Conservation (phyloP, 2,888 invertebrate genomes). For the Mythimna lalbum region DNA sequence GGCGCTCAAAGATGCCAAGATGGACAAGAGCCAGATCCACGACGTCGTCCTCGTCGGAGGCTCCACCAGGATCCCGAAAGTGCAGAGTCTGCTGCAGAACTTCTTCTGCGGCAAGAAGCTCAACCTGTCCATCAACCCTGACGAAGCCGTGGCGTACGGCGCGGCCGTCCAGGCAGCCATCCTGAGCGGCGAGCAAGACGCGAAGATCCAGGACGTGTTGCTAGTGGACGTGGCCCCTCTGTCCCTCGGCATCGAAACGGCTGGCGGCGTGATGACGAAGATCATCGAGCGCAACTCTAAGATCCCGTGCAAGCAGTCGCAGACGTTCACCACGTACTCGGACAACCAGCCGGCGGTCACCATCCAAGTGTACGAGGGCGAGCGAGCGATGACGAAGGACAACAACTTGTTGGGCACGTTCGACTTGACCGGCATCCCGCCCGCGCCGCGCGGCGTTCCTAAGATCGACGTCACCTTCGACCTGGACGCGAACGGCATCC, state of each 20-base stretch:
- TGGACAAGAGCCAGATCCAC: slow-evolving; percentile 94
- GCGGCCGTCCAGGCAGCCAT: slow-evolving; percentile 94
- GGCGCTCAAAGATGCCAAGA: slow-evolving; percentile 94
- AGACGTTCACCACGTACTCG: slow-evolving; percentile 94
- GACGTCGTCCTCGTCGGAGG: slow-evolving; percentile 96
- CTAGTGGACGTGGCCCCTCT: slow-evolving; percentile 91
- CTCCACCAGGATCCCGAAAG: slow-evolving; percentile 95
- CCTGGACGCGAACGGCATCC: slow-evolving; percentile 94
- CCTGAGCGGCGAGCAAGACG: slow-evolving; percentile 93
- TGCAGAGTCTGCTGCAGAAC: slow-evolving; percentile 93
- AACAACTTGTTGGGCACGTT: slow-evolving; percentile 93
- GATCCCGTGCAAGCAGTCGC: slow-evolving; percentile 93
- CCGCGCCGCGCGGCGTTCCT: slow-evolving; percentile 92
- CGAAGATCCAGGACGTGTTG: slow-evolving; percentile 93
- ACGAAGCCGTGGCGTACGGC: slow-evolving; percentile 95
- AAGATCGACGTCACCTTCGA: slow-evolving; percentile 94
- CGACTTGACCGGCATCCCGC: slow-evolving; percentile 93
- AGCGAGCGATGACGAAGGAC: slow-evolving; percentile 95
- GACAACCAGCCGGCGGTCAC: slow-evolving; percentile 95
- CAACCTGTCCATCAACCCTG: slow-evolving; percentile 94
- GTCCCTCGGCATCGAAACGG: slow-evolving; percentile 94
- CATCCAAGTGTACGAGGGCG: slow-evolving; percentile 94
- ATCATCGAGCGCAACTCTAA: slow-evolving; percentile 93
- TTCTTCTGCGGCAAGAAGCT: slow-evolving; percentile 94
- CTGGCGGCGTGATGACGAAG: slow-evolving; percentile 95